Conservation (phyloP, 2,888 invertebrate species). For the Aelia acuminata region DNA sequence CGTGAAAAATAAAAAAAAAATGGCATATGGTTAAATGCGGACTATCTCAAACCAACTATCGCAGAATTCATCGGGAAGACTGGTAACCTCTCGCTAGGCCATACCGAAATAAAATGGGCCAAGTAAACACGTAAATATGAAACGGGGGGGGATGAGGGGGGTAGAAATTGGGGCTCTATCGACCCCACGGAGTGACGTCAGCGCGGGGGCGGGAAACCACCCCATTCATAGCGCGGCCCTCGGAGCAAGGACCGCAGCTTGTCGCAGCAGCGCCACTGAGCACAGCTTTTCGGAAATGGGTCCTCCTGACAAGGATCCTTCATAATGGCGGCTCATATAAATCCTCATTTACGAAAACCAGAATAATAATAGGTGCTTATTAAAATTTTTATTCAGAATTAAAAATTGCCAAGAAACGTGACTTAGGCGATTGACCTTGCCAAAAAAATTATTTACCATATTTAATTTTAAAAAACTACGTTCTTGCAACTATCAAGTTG, state of each 20-base stretch:
- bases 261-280: conserved; percentile 28
- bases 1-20: background rate
- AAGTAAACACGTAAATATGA: conserved; percentile 48
- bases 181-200: conserved; percentile 20
- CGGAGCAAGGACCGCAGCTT: conserved; percentile 48
- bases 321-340: background rate
- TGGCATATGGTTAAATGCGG: background rate
- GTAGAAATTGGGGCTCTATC: background rate
- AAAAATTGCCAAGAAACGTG: too few species aligned
- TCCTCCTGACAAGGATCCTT: background rate
- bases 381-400: too few species aligned
- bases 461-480: too few species aligned
- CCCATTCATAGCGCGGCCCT: conserved; percentile 32
- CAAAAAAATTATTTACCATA: too few species aligned
- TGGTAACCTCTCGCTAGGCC: background rate
- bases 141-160: background rate
- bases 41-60: background rate
- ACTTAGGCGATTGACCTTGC: too few species aligned
- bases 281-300: background rate
- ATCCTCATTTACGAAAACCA: background rate
- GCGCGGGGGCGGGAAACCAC: conserved; percentile 46
- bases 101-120: conserved; percentile 30
- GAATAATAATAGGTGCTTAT: too few species aligned
- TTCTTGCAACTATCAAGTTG: too few species aligned
- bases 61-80: background rate